phyloP scores from a whole-genome alignment of 2,113 vertebrate genomes.

The Ciconia boyciana region DNA sequence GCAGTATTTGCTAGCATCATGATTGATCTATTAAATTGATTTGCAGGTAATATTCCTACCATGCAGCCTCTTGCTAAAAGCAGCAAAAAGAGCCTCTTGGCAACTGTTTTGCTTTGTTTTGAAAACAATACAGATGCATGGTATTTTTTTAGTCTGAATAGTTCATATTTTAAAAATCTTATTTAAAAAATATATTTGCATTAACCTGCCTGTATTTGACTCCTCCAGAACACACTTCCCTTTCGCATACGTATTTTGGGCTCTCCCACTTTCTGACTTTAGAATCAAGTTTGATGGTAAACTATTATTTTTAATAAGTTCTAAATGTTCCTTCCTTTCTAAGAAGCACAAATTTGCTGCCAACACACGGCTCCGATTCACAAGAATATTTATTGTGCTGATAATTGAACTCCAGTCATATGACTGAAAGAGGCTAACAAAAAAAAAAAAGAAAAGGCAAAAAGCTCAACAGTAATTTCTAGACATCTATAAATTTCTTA shows the following conservation, averaged over 20 bases:
- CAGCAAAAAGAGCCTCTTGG: conserved; percentile 30
- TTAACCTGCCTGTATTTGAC: neutral
- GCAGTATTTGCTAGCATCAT: neutral
- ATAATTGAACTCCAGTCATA: conserved; percentile 76
- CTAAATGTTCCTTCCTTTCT: conserved; percentile 58
- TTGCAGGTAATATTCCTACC: conserved; percentile 27
- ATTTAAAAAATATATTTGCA: neutral
- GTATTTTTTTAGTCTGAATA: conserved; percentile 7
- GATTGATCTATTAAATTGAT: neutral
- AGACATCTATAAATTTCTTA: conserved; percentile 75
- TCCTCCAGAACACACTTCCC: neutral
- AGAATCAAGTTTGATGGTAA: neutral
- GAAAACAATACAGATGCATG: conserved; percentile 43
- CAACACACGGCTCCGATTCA: conserved; percentile 69
- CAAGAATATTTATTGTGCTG: conserved; percentile 74
- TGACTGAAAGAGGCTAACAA: conserved; percentile 62
- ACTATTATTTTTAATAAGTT: conserved; percentile 58
- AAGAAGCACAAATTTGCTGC: conserved; percentile 62
- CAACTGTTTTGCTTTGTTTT: conserved; percentile 53
- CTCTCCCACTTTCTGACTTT: conserved; percentile 5
- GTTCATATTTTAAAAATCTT: neutral
- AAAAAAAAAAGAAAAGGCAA: conserved; percentile 32
- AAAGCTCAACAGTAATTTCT: conserved; percentile 76
- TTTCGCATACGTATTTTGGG: neutral
- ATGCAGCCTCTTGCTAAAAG: conserved; percentile 33